These are phyloP conservation scores for Actenoides lindsayi DNA, from an alignment of 2,113 vertebrate species.

Conservation along the genomic window DNA sequence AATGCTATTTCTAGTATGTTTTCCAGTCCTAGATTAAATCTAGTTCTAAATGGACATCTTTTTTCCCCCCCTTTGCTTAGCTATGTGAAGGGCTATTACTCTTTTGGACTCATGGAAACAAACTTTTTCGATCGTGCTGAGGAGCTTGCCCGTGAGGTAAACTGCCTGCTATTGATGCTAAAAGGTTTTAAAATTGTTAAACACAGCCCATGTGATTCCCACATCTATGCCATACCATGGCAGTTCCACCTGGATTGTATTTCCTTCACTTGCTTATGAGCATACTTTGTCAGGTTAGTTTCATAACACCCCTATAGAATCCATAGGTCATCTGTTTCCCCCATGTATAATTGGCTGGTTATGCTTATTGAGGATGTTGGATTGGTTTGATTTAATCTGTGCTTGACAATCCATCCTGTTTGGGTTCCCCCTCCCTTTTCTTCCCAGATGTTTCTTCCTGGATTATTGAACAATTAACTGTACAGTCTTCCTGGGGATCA, in stretches of 20 bases:
- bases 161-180: not conserved
- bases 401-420: not conserved
- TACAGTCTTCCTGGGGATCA: not conserved
- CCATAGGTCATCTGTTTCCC: not conserved
- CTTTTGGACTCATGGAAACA: constrained; percentile 93
- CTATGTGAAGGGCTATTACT: constrained; percentile 90
- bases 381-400: not conserved
- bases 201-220: not conserved
- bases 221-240: not conserved
- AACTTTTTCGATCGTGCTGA: constrained; percentile 86
- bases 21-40: not conserved
- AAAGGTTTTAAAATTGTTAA: not conserved
- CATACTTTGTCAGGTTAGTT: not conserved
- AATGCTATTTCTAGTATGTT: not conserved
- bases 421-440: not conserved
- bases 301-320: not conserved
- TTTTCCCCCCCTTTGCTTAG: constrained; percentile 65
- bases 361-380: not conserved
- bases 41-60: not conserved
- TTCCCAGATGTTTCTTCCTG: not conserved
- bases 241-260: not conserved
- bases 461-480: not conserved
- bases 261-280: not conserved
- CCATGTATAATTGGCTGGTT: not conserved
- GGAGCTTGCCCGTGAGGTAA: constrained; percentile 89